Percentiles rank a stretch among this genome's conserved stretches.
phyloP scores from a whole-genome alignment of 1,140 invertebrate species.

The Trachelipus rathkii region DNA sequence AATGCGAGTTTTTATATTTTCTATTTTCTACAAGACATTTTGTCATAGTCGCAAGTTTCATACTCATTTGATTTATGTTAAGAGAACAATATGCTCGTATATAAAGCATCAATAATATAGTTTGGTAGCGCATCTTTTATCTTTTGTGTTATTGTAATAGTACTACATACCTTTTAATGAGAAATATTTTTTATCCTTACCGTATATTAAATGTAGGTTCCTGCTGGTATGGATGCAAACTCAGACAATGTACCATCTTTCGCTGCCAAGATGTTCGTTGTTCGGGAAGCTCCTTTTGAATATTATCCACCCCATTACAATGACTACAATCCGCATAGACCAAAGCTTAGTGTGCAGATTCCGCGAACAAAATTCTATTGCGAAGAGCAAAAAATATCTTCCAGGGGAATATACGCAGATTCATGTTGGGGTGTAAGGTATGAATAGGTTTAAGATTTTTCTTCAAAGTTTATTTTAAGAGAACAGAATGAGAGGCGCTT shows the following conservation, averaged over 20 bases:
- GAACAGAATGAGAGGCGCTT: too few relatives aligned
- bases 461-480: too few relatives aligned
- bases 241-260: slow-evolving; percentile 44
- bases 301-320: slow-evolving; percentile 35
- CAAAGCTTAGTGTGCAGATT: slow-evolving; percentile 13
- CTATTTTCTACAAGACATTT: background rate
- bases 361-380: slow-evolving; percentile 71
- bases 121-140: too few relatives aligned
- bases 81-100: too few relatives aligned
- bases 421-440: slow-evolving; percentile 87
- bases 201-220: slow-evolving; percentile 27
- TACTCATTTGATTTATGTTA: too few relatives aligned
- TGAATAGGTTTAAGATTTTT: too few relatives aligned
- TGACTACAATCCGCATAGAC: background rate
- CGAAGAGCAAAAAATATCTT: slow-evolving; percentile 81
- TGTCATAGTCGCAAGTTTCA: too few relatives aligned
- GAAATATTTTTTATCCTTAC: too few relatives aligned
- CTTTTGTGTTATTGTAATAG: too few relatives aligned
- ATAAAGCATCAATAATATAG: too few relatives aligned
- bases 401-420: slow-evolving; percentile 82
- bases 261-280: slow-evolving; percentile 41
- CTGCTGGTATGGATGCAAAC: slow-evolving; percentile 30
- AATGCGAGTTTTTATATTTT: background rate
- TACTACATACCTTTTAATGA: too few relatives aligned
- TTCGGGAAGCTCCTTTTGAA: slow-evolving; percentile 34